phyloP scores from a whole-genome alignment of 2,797 vertebrate species.

The Danio jaintianensis region DNA sequence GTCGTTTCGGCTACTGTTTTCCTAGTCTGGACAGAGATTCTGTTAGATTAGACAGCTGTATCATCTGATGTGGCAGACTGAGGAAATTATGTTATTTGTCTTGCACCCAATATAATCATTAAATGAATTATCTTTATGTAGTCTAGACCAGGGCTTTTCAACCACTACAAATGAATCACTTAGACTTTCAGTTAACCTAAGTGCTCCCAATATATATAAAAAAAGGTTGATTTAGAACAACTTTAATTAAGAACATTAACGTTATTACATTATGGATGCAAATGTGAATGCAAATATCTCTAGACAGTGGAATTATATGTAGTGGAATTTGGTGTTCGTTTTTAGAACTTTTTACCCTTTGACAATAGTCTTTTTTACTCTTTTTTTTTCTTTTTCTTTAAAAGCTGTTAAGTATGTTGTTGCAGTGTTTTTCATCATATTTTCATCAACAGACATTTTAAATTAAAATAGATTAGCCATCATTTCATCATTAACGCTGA shows the following conservation, averaged over 20 bases:
- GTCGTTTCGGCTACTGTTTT: not conserved
- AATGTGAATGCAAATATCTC: not conserved
- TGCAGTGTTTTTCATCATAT: not conserved
- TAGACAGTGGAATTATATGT: not conserved
- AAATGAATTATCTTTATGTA: not conserved
- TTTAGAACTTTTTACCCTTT: not conserved
- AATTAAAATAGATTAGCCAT: not conserved
- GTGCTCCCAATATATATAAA: not conserved
- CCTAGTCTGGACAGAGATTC: not conserved
- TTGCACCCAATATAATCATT: conserved; percentile 1
- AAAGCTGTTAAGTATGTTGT: not conserved
- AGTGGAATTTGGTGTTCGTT: not conserved
- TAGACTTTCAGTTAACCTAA: not conserved
- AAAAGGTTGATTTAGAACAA: not conserved
- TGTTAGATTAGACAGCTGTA: not conserved
- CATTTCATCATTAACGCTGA: not conserved
- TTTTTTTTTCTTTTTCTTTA: not conserved
- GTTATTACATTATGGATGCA: not conserved
- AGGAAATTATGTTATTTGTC: not conserved
- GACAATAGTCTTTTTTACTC: not conserved
- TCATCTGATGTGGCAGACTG: not conserved
- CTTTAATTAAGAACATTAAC: not conserved
- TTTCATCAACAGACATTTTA: not conserved
- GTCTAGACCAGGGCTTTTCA: conserved; percentile 3
- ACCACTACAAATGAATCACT: not conserved